Conservation (phyloP, 2,888 invertebrate species). For the Dilophus febrilis region DNA sequence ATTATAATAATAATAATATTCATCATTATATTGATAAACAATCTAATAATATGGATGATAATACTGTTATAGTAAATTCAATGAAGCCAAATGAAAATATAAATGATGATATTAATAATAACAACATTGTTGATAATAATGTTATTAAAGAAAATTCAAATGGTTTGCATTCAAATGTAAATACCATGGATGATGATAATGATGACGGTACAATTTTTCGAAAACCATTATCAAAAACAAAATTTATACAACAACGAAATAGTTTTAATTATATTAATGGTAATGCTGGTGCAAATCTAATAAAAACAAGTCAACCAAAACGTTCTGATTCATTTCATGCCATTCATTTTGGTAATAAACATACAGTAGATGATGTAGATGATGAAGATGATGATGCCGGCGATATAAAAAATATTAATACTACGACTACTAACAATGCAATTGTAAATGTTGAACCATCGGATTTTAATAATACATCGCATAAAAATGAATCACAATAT, state of each 20-base stretch:
- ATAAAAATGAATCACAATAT: too few species aligned
- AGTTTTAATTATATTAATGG: slow-evolving; percentile 11
- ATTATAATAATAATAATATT: neutral
- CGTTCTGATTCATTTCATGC: slow-evolving; percentile 27
- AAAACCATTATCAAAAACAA: neutral
- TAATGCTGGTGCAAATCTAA: slow-evolving; percentile 4
- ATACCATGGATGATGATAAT: neutral
- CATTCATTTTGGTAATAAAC: slow-evolving; percentile 12
- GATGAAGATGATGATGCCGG: too few species aligned
- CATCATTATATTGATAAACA: neutral
- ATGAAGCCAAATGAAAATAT: neutral
- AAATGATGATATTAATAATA: neutral
- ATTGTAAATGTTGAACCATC: too few species aligned
- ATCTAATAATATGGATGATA: neutral
- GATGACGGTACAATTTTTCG: neutral
- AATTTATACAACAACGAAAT: slow-evolving; percentile 8
- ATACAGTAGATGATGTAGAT: too few species aligned
- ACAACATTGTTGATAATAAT: neutral
- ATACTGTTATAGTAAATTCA: neutral
- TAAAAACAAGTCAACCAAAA: neutral
- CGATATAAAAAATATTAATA: too few species aligned
- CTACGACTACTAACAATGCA: too few species aligned
- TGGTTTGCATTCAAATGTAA: neutral
- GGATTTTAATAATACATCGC: too few species aligned
- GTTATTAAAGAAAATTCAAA: too few species aligned